Base-by-base conservation (phyloP, 35 echinoderm and acorn worm species). In the Hemicentrotus pulcherrimus region DNA sequence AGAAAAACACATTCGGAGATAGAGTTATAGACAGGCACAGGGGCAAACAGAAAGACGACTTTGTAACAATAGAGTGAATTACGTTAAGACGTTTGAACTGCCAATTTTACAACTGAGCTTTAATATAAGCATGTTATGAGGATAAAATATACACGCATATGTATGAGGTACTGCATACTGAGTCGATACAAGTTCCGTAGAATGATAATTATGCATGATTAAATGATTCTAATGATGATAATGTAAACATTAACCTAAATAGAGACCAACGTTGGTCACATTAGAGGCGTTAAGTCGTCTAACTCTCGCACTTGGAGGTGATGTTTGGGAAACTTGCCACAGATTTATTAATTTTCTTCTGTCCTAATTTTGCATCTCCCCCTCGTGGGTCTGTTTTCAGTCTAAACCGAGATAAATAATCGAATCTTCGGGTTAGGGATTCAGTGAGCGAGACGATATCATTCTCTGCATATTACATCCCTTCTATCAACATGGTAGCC, bases 401-500 rank as follows among this genome's bases (percentile, higher is more conserved):
- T 78, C 28, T 78, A 78, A 78, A 78, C 65, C 65, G 19, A 78
- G 22, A 78, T 78, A n/a, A 78, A 78, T 78, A n/a, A 59, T 59
- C 52, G 52, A 78, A 78, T 78, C 24, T 78, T 78, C 4, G 65
- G 22, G 22, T 78, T 78, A 45, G 32, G n/a, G 32, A 90, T 90
- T 31, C 88, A 90, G 88, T 47, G 88, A 33, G 46, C 88, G 32
- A 35, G 88, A 90, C 12, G 19, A 9, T 90, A 90, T 90, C 31
- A 47, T 24, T 90, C 88, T 46, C 88, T 47, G 5, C 88, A 33
- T 90, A 22, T 11, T 11, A 13, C 12, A 90, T 45, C 88, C 24
- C 88, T 24, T 90, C 19, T 32, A 45, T 90, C 12, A 90, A 90
- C 88, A 90, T 90, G 88, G 88, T 90, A 47, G 19, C 88, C 46